Conservation (phyloP, 2,113 vertebrate genomes). For the Gasterosteus nipponicus region DNA sequence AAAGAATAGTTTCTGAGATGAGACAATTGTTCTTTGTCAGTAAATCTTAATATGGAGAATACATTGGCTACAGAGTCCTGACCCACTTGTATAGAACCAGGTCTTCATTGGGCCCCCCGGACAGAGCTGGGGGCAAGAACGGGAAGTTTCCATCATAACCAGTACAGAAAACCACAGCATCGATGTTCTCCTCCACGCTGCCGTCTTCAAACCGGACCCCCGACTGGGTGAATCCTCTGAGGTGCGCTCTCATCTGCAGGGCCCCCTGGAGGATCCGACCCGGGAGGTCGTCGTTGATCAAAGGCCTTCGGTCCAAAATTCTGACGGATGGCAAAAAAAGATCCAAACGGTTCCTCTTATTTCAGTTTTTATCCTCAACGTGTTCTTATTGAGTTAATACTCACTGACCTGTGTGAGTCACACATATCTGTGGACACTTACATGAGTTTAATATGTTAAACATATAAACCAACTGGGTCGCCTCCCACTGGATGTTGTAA, state of each 20-base stretch:
- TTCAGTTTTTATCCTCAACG: background rate
- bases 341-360: background rate
- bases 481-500: no score
- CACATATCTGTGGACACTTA: no score
- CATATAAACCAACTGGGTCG: no score
- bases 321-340: slow-evolving; percentile 61
- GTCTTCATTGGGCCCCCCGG: slow-evolving; percentile 77
- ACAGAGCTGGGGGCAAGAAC: slow-evolving; percentile 82
- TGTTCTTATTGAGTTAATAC: background rate
- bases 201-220: slow-evolving; percentile 87
- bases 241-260: slow-evolving; percentile 84
- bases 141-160: slow-evolving; percentile 87
- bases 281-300: slow-evolving; percentile 88
- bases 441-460: no score
- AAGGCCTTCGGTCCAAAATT: slow-evolving; percentile 67
- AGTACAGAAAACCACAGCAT: slow-evolving; percentile 88
- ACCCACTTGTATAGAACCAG: slow-evolving; percentile 83
- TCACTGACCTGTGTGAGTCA: background rate
- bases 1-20: background rate
- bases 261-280: slow-evolving; percentile 86
- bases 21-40: background rate
- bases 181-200: slow-evolving; percentile 85
- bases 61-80: background rate
- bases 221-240: slow-evolving; percentile 82
- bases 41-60: background rate